Percentiles rank a stretch among this genome's conserved stretches.
Evolutionary conservation across 2,888 invertebrate genomes (phyloP).

Genomic region (Ophion ventricosus): DNA sequence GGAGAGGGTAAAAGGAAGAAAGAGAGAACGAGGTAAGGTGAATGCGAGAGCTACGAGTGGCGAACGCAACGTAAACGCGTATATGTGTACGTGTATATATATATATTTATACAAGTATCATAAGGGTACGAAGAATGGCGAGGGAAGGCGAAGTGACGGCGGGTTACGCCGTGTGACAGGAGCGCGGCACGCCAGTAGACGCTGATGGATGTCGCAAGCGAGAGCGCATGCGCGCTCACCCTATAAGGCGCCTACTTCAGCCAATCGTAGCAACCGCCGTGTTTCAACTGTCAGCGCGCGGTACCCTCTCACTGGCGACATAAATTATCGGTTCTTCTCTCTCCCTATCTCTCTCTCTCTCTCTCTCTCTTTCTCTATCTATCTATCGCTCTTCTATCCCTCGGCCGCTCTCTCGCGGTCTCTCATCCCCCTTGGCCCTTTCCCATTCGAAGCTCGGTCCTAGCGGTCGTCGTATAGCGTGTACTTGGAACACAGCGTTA

Average conservation of each 20-base stretch:
- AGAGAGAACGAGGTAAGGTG: constrained; percentile 68
- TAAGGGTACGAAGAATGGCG: constrained; percentile 64
- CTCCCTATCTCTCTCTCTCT: constrained; percentile 56
- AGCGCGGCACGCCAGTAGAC: constrained; percentile 77
- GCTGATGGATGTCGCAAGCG: constrained; percentile 81
- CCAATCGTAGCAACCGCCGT: constrained; percentile 80
- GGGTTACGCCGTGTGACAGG: constrained; percentile 76
- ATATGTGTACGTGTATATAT: constrained; percentile 13
- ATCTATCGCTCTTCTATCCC: constrained; percentile 61
- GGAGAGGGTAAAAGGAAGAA: background rate
- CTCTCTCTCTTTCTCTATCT: constrained; percentile 32
- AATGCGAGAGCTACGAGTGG: constrained; percentile 53
- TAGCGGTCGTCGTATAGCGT: constrained; percentile 32
- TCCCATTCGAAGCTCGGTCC: constrained; percentile 41
- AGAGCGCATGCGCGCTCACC: constrained; percentile 80
- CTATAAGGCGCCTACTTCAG: constrained; percentile 80
- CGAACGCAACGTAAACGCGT: constrained; percentile 36
- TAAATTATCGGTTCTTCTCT: constrained; percentile 78
- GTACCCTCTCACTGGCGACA: constrained; percentile 75
- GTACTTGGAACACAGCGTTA: constrained; percentile 9
- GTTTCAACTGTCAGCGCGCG: constrained; percentile 82
- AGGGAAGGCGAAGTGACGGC: constrained; percentile 71
- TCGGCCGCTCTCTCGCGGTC: constrained; percentile 38
- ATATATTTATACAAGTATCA: constrained; percentile 32
- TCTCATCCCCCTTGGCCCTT: constrained; percentile 53